Base-by-base conservation (phyloP, 1,140 invertebrate species). In the Homarus americanus region DNA sequence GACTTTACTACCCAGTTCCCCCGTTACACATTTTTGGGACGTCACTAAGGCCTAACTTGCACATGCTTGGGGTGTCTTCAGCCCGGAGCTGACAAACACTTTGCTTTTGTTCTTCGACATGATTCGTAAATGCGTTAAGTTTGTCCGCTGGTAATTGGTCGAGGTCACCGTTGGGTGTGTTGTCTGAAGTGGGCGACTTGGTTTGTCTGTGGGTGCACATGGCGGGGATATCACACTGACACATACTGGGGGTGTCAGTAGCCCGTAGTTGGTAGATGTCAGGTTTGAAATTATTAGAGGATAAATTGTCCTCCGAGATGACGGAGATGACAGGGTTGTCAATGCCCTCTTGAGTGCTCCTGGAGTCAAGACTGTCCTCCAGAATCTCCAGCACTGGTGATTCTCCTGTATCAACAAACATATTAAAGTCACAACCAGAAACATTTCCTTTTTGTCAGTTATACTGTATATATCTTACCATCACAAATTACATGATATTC, bases 321-420 rank as follows among this genome's bases (percentile, higher is more conserved):
- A 44, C 36, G n/a, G 12, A 32, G 1, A 87, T 58, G 32, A 38
- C 85, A 4, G 86, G 86, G 24, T 87, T 87, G 76, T 87, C 86
- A 24, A 87, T 40, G 0, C 86, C 86, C 4, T 66, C 53, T 7
- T 44, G 2, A n/a, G 38, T 78, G 44, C 40, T 63, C 10, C 40
- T 73, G 73, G 76, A 79, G 17, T 53, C 20, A 34, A 80, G 76
- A 32, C 72, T 66, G 44, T 87, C 76, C 38, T 63, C 75, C 0
- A 87, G 49, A 36, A 87, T 80, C 3, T 63, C 58, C 1, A 87
- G 34, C 7, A 66, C 86, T 4, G 36, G 17, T 7, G 58, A 83
- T 9, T 63, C 36, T 83, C 58, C 82, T 83, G 82, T 20, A 40
- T 40, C 24, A 24, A 24, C 9, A 53, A 38, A 58, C 0, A 63